Conservation (phyloP, 2,888 invertebrate genomes). For the Idaea dimidiata region DNA sequence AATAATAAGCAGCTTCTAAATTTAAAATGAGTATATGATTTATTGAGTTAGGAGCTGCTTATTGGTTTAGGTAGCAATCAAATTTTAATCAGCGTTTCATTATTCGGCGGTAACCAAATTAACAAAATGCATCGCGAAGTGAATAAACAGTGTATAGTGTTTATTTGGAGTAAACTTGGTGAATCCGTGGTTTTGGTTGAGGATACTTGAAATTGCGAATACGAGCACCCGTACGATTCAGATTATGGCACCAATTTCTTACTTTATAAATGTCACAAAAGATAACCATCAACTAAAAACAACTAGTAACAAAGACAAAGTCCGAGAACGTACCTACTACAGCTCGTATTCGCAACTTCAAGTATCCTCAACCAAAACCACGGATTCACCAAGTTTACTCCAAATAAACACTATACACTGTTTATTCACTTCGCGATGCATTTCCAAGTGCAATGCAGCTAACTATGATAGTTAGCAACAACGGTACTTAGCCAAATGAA, state of each 20-base stretch:
- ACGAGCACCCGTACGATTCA: no score
- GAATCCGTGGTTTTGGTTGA: background rate
- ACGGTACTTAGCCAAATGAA: slow-evolving; percentile 59
- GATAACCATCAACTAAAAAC: background rate
- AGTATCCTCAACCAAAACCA: background rate
- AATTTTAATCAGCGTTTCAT: no score
- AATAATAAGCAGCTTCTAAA: no score
- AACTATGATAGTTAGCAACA: slow-evolving; percentile 37
- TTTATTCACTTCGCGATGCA: slow-evolving; percentile 41
- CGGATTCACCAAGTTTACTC: background rate
- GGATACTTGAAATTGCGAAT: background rate
- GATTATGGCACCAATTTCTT: no score
- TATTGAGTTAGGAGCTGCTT: no score
- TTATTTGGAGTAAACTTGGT: background rate
- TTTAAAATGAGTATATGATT: no score
- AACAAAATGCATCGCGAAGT: slow-evolving; percentile 35
- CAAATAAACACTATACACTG: background rate
- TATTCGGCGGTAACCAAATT: no score
- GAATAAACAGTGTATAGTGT: slow-evolving; percentile 36
- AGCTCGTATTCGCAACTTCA: background rate
- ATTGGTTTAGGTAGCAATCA: no score
- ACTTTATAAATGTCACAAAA: background rate
- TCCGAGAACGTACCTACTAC: background rate
- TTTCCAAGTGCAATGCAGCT: slow-evolving; percentile 28
- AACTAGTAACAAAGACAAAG: background rate